Evolutionary conservation across 2,113 vertebrate species (phyloP), one percentile per base, ranked within the genome.

Genomic region (Mormyrus iriodes): DNA sequence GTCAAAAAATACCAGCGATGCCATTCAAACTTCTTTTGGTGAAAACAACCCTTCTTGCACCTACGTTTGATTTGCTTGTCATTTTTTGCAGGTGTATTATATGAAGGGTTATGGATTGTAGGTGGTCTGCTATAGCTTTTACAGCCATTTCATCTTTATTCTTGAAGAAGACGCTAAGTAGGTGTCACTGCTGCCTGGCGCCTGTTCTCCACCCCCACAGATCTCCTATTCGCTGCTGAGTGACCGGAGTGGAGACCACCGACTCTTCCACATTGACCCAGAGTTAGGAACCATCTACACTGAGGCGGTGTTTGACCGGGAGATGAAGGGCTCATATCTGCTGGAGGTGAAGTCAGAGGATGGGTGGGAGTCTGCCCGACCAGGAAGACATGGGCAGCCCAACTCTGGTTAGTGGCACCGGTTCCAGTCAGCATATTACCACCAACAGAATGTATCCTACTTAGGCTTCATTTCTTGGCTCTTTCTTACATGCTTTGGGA

Each of bases 311-410:
- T 98, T 98, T 92, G 97, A 98, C 89, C 95, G 97, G 3, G 97
- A 98, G 92, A 95, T 96, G 90, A 98, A 97, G 91, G 95, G 95
- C 21, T 97, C 97, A 0, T 98, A 97, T 91, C 95, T 98, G 10
- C 91, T 98, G 88, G 97, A 98, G 94, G 95, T 98, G 49, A 96
- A 96, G 91, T 97, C 97, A 12, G 92, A 95, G 88, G 97, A 98
- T 88, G 95, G 97, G 2, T 97, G 94, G 94, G 97, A 98, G 90
- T 98, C 97, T 0, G 95, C 97, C 3, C 95, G 96, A 52, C 97
- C 97, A 0, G 97, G 97, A 89, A 97, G 96, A 90, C 95, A 95
- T 17, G 97, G 97, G 4, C 97, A 95, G 42, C 96, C 97, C 61
- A 98, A 98, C 91, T 97, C 97, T 55, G 97, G 97, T 98, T 92